These are phyloP conservation scores for Labrus mixtus DNA, from an alignment of 2,113 vertebrate species.

Conservation along the genomic window DNA sequence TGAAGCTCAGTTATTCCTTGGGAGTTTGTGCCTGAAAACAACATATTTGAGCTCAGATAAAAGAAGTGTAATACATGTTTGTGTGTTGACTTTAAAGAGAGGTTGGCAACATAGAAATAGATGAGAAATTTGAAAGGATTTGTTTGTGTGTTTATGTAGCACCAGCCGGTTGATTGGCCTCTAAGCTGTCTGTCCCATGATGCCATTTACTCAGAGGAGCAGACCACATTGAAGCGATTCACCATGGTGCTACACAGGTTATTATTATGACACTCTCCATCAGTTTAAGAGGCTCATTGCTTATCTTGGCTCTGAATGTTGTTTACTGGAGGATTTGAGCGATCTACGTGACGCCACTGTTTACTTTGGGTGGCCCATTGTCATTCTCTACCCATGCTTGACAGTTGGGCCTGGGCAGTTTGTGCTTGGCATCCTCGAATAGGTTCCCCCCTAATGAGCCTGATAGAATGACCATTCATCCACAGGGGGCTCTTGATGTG, in stretches of 20 bases:
- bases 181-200: slow-evolving; percentile 23
- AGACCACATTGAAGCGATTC: slow-evolving; percentile 48
- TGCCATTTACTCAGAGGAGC: slow-evolving; percentile 45
- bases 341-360: slow-evolving; percentile 55
- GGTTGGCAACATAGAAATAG: background rate
- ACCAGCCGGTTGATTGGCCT: slow-evolving; percentile 13
- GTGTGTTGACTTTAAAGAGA: background rate
- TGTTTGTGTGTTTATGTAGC: slow-evolving; percentile 2
- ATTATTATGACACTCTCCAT: slow-evolving; percentile 71
- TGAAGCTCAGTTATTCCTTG: background rate
- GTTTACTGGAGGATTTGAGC: slow-evolving; percentile 68
- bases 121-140: background rate
- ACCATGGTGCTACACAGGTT: slow-evolving; percentile 56
- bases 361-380: slow-evolving; percentile 68
- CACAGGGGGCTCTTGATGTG: slow-evolving; percentile 77
- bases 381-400: slow-evolving; percentile 69
- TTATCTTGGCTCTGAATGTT: slow-evolving; percentile 69
- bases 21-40: background rate
- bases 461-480: slow-evolving; percentile 82
- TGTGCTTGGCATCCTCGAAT: slow-evolving; percentile 80
- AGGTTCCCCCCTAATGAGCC: slow-evolving; percentile 75
- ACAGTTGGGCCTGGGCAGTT: slow-evolving; percentile 76
- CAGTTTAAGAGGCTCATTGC: slow-evolving; percentile 67
- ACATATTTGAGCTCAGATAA: background rate
- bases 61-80: background rate